These are phyloP conservation scores for Aspidoscelis tigris DNA, from an alignment of 2,113 vertebrate genomes.

Conservation along the genomic window DNA sequence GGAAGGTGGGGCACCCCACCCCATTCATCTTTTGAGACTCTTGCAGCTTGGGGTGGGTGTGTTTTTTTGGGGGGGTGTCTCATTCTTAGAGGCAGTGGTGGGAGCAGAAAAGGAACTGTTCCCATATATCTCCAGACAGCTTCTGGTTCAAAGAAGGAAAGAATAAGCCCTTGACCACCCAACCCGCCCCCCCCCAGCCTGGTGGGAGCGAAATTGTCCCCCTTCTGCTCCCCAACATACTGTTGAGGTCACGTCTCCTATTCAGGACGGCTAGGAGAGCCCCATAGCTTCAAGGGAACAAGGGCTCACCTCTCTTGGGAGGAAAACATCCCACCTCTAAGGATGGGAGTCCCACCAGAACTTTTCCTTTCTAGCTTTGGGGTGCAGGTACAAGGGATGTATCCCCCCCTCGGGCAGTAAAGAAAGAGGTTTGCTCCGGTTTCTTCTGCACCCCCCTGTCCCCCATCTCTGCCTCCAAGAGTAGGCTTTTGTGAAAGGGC, in stretches of 20 bases:
- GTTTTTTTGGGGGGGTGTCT: neutral
- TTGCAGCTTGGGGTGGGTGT: neutral
- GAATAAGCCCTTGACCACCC: too few relatives aligned
- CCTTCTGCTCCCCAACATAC: neutral
- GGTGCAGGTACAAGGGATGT: neutral
- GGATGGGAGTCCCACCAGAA: neutral
- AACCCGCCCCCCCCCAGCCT: neutral
- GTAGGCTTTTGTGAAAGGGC: neutral
- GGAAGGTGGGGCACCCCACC: neutral
- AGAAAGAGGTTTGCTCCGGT: neutral
- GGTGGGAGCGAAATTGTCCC: neutral
- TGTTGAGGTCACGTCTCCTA: neutral
- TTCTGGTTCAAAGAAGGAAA: neutral
- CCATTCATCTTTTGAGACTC: neutral
- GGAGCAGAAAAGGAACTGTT: neutral
- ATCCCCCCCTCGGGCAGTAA: neutral
- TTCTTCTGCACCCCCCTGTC: neutral
- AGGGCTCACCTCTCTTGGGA: neutral
- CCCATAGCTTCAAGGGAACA: neutral
- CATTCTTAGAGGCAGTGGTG: neutral
- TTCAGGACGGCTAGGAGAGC: neutral
- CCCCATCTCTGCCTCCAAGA: neutral
- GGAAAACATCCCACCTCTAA: too few relatives aligned
- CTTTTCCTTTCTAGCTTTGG: neutral
- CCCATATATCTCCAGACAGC: too few relatives aligned